Evolutionary conservation across 2,797 vertebrate genomes (phyloP), one percentile per base, ranked within the genome.

Genomic region (Microctenopoma lineatum): DNA sequence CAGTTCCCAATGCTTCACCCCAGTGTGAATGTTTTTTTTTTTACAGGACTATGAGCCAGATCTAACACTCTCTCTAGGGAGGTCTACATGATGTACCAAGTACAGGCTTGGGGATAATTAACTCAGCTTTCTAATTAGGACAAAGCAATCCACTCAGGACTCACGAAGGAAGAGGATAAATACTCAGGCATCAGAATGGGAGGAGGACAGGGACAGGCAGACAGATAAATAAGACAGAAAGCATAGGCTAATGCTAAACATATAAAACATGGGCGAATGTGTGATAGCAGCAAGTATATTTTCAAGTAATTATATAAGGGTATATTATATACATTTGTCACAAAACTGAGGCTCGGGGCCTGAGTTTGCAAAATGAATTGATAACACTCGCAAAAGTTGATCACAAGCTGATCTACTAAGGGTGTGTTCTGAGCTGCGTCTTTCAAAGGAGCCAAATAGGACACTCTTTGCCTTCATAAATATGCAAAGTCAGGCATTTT

Each of bases 121-220:
- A 90, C 90, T 93, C 87, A 32, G 80, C 87, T 87, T 90, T 92
- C 89, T 89, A 94, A 94, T 93, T 92, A 94, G 84, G 84, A 87
- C 87, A 80, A 76, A 87, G 83, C 81, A 87, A 89, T 89, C 89
- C 81, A 8, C 66, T 36, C 84, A 88, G 87, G 79, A 84, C 87
- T 87, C 75, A 79, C 79, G 66, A 48, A 83, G 75, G 64, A 54
- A 84, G 71, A 84, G 83, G 87, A 89, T 87, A 89, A 91, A 90
- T 82, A 90, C 62, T 75, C 66, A 48, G 50, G 50, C 79, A 77
- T 84, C 79, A 79, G 75, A 53, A 71, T 59, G 46, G 77, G 81
- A 71, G 34, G 54, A 77, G 70, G 50, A 70, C 45, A 73, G 63
- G 81, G 60, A 76, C 59, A 70, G n/a, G 69, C 68, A 77, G 83